These are phyloP conservation scores for Rhagologus leucostigma DNA, from an alignment of 2,113 vertebrate genomes.

Conservation along the genomic window DNA sequence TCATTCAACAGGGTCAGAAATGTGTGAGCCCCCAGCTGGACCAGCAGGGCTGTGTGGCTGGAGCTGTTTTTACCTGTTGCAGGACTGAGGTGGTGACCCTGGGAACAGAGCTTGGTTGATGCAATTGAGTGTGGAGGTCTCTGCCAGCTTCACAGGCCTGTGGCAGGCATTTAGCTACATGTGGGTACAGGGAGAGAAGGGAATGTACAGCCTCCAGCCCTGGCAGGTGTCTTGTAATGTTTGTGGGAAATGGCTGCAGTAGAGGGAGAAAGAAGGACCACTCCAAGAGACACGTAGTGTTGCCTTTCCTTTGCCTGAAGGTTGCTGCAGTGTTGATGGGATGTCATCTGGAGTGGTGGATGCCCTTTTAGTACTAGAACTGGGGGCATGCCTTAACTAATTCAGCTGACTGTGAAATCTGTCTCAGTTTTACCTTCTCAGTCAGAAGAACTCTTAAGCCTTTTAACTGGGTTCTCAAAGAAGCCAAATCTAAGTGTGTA, in stretches of 20 bases:
- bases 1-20: neutral
- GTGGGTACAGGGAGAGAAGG: neutral
- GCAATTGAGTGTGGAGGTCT: neutral
- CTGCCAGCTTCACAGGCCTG: neutral
- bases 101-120: neutral
- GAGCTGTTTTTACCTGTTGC: neutral
- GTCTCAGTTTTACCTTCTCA: neutral
- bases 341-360: neutral
- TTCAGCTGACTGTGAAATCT: neutral
- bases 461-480: neutral
- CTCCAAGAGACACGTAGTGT: accelerated
- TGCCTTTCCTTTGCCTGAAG: neutral
- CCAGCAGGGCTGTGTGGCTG: neutral
- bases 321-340: neutral
- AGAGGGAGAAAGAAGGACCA: neutral
- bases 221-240: neutral
- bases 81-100: neutral
- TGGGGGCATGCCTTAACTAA: neutral
- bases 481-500: neutral
- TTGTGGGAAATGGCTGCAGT: neutral
- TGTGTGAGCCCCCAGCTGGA: too few relatives aligned
- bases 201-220: neutral
- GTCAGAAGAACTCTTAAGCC: neutral
- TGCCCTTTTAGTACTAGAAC: neutral
- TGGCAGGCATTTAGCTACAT: neutral